phyloP scores from a whole-genome alignment of 2,888 invertebrate genomes.

The Euproctis similis region DNA sequence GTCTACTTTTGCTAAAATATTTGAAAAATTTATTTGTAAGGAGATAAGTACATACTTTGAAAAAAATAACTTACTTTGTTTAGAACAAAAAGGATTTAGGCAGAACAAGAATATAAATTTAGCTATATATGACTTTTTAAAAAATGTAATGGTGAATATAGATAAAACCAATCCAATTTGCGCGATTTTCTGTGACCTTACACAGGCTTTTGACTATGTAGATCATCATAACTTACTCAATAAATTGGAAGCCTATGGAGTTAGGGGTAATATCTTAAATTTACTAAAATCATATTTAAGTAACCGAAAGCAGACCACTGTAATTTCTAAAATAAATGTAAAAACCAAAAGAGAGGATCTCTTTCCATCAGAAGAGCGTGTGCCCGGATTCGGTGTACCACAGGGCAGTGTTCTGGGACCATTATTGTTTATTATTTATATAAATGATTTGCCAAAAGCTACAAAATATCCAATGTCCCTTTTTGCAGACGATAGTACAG shows the following conservation, averaged over 20 bases:
- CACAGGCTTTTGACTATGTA: background rate
- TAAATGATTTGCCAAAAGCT: constrained; percentile 1
- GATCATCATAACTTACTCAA: too few relatives aligned
- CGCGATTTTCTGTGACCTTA: background rate
- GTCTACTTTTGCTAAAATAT: too few relatives aligned
- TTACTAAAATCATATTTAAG: too few relatives aligned
- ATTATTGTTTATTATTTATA: background rate
- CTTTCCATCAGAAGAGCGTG: background rate
- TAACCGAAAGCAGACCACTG: background rate
- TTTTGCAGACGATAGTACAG: background rate
- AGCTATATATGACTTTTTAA: background rate
- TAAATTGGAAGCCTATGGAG: too few relatives aligned
- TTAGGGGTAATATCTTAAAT: too few relatives aligned
- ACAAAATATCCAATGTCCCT: background rate
- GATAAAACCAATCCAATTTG: background rate
- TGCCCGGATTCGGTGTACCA: background rate
- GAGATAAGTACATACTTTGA: too few relatives aligned
- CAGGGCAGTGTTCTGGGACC: constrained; percentile 1
- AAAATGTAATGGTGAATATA: background rate
- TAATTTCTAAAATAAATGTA: constrained; percentile 1
- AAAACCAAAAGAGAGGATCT: background rate
- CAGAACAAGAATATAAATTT: background rate
- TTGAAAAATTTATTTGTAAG: too few relatives aligned
- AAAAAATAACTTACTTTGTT: too few relatives aligned
- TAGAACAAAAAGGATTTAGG: too few relatives aligned